Percentiles rank a stretch among this genome's conserved stretches.
Conservation (phyloP, 2,888 invertebrate genomes). For the Eristalis intricaria region DNA sequence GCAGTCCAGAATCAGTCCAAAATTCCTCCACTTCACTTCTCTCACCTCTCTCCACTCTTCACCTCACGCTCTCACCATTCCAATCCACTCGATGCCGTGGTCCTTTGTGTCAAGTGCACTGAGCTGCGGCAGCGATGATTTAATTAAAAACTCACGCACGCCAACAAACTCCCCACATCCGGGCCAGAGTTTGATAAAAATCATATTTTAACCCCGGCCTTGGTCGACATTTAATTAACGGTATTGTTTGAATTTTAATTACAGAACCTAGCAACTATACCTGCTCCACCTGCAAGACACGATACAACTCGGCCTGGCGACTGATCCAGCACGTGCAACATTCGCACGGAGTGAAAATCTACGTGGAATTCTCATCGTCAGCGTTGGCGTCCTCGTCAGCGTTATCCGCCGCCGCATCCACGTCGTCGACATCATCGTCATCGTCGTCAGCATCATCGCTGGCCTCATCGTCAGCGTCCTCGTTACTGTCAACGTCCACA, state of each 20-base stretch:
- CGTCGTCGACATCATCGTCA: constrained; percentile 59
- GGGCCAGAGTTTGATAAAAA: constrained; percentile 28
- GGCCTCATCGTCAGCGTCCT: constrained; percentile 54
- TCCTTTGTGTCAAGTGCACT: constrained; percentile 47
- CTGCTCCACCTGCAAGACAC: constrained; percentile 96
- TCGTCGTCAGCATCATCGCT: constrained; percentile 52
- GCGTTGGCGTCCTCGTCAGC: constrained; percentile 67
- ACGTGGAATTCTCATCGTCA: constrained; percentile 85
- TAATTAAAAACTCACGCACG: constrained; percentile 61
- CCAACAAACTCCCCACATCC: background rate
- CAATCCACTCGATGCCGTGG: background rate
- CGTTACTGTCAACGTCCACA: constrained; percentile 67
- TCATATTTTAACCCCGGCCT: background rate
- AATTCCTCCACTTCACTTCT: background rate
- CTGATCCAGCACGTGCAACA: constrained; percentile 97
- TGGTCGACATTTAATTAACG: constrained; percentile 46
- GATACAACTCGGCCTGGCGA: constrained; percentile 96
- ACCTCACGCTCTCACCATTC: no score
- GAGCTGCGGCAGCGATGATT: constrained; percentile 37
- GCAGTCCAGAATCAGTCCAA: constrained; percentile 46
- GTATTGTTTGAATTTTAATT: constrained; percentile 65
- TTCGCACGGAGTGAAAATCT: constrained; percentile 96
- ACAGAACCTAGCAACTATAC: constrained; percentile 97
- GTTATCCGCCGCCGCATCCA: constrained; percentile 60
- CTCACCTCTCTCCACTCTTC: background rate